These are phyloP conservation scores for Neotoxoptera formosana DNA, from an alignment of 1,140 invertebrate genomes.

Conservation along the genomic window DNA sequence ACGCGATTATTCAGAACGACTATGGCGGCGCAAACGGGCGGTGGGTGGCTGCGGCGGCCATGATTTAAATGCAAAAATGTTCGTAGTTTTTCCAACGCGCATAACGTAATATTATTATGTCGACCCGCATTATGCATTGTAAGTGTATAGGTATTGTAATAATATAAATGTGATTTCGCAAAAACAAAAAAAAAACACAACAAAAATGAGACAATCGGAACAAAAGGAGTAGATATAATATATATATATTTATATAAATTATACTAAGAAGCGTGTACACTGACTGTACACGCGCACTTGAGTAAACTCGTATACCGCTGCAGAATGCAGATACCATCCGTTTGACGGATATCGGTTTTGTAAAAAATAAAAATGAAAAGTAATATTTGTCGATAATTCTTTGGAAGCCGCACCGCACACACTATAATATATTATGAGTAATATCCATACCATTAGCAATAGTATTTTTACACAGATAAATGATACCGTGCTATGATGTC, in stretches of 20 bases:
- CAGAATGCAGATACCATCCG: neutral
- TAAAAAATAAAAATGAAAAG: neutral
- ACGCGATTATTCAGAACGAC: neutral
- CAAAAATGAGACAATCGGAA: constrained; percentile 19
- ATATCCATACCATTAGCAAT: constrained; percentile 1
- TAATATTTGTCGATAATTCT: neutral
- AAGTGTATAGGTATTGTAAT: neutral
- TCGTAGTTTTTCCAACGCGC: constrained; percentile 19
- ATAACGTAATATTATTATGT: constrained; percentile 16
- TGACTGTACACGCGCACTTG: neutral
- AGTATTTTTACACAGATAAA: neutral
- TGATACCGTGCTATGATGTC: neutral
- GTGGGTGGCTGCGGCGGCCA: neutral
- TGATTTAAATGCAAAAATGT: neutral
- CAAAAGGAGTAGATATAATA: neutral
- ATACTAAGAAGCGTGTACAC: neutral
- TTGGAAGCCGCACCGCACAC: neutral
- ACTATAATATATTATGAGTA: neutral
- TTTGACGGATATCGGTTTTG: constrained; percentile 9
- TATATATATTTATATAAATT: neutral
- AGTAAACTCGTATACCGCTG: neutral
- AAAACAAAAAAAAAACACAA: neutral
- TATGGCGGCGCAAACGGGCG: neutral
- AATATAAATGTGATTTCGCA: constrained; percentile 17
- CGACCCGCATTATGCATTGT: constrained; percentile 22